These are phyloP conservation scores for Salminus brasiliensis DNA, from an alignment of 2,113 vertebrate genomes.

Conservation along the genomic window DNA sequence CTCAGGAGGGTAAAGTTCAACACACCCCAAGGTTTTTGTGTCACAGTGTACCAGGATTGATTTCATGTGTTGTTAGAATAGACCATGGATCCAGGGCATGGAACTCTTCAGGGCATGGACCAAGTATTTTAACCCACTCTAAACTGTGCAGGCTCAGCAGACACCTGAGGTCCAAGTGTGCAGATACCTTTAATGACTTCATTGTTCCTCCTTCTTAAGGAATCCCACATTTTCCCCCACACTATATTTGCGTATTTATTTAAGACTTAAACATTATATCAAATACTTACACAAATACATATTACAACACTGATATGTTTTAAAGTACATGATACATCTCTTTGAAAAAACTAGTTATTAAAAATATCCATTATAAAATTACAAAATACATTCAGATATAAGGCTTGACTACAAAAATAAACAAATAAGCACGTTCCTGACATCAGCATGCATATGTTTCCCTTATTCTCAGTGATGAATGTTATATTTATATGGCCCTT, in stretches of 20 bases:
- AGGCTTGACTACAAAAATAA: constrained; percentile 33
- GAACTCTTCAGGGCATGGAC: background rate
- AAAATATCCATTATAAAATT: constrained; percentile 38
- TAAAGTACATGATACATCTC: constrained; percentile 12
- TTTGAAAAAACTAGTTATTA: background rate
- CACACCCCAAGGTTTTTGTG: background rate
- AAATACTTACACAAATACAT: background rate
- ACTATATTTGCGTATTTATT: constrained; percentile 1
- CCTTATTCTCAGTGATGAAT: constrained; percentile 5
- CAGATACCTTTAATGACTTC: too few species aligned
- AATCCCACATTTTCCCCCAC: background rate
- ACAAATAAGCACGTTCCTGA: background rate
- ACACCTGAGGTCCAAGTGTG: too few species aligned
- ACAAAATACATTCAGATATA: constrained; percentile 30
- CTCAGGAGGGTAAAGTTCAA: background rate
- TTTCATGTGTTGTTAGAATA: too few species aligned
- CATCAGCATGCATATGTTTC: background rate
- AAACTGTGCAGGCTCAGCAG: background rate
- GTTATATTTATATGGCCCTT: background rate
- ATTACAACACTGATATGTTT: background rate
- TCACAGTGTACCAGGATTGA: background rate
- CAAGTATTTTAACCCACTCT: background rate
- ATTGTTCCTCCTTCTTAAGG: too few species aligned
- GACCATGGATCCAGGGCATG: too few species aligned
- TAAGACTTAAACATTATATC: background rate